Percentiles rank a stretch among this genome's conserved stretches.
These are phyloP conservation scores for Patella ulyssiponensis DNA, from an alignment of 2,888 invertebrate genomes.

Conservation along the genomic window DNA sequence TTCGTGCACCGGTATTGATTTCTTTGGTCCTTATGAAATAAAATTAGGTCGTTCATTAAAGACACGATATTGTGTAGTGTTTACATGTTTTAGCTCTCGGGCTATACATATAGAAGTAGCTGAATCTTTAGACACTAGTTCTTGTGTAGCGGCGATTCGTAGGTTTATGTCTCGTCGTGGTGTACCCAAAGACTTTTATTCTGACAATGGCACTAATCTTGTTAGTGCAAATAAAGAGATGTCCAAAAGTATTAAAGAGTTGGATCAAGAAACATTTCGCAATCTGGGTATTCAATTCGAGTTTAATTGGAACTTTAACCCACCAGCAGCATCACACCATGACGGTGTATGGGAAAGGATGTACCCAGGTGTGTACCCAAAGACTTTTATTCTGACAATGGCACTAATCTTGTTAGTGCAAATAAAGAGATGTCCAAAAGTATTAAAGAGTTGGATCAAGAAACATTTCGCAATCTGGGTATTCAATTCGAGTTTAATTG, in stretches of 20 bases:
- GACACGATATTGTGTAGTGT: too few relatives aligned
- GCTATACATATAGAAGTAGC: constrained; percentile 35
- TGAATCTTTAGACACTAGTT: constrained; percentile 25
- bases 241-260: constrained; percentile 12
- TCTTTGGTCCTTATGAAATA: too few relatives aligned
- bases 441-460: constrained; percentile 11
- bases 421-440: constrained; percentile 24
- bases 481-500: constrained; percentile 5
- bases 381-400: constrained; percentile 28
- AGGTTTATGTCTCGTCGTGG: constrained; percentile 25
- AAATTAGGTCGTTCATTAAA: too few relatives aligned
- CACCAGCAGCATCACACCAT: constrained; percentile 19
- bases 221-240: constrained; percentile 29
- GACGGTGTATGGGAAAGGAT: constrained; percentile 28
- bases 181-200: constrained; percentile 15
- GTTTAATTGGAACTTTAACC: constrained; percentile 20
- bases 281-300: not conserved
- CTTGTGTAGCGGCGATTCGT: constrained; percentile 24
- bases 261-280: not conserved
- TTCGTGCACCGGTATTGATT: not conserved
- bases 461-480: not conserved
- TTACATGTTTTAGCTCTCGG: constrained; percentile 31
- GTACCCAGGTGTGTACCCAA: not conserved
- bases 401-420: constrained; percentile 30
- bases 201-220: constrained; percentile 33